Percentiles rank a stretch among this genome's conserved stretches.
Conservation (phyloP, 1,140 invertebrate genomes). For the Rhyacophila brunnea region DNA sequence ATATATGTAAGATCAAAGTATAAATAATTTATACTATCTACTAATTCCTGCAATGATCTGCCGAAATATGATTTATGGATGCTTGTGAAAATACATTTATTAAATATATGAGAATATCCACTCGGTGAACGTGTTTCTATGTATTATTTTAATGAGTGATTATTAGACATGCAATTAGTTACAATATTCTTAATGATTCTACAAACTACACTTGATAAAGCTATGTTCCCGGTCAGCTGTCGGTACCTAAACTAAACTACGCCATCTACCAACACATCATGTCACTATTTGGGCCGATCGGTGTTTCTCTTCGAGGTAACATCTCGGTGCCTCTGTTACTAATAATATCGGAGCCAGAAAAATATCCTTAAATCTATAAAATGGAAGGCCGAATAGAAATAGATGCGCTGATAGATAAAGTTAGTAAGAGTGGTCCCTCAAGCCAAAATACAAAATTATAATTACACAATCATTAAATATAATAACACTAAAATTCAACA, state of each 20-base stretch:
- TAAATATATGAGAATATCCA: conserved; percentile 10
- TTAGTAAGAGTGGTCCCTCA: conserved; percentile 37
- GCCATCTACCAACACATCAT: conserved; percentile 36
- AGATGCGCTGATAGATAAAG: conserved; percentile 35
- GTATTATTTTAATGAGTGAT: conserved; percentile 15
- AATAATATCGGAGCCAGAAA: conserved; percentile 6
- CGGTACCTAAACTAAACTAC: conserved; percentile 36
- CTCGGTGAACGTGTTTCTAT: conserved; percentile 4
- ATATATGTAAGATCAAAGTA: too few species aligned
- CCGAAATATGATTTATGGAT: neutral
- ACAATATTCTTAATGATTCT: conserved; percentile 31
- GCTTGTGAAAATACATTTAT: conserved; percentile 19
- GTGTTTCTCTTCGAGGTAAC: neutral
- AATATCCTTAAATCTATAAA: conserved; percentile 14
- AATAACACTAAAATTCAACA: conserved; percentile 22
- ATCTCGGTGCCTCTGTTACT: neutral
- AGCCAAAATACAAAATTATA: conserved; percentile 32
- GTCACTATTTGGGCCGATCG: conserved; percentile 13
- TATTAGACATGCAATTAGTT: conserved; percentile 20
- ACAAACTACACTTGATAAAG: conserved; percentile 53
- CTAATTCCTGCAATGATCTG: neutral
- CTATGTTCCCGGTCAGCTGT: conserved; percentile 51
- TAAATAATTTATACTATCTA: too few species aligned
- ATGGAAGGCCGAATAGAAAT: conserved; percentile 25
- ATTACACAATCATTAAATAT: conserved; percentile 24